phyloP scores from a whole-genome alignment of 37 sponge, comb jelly and placozoan species.

The Cliona cf. orientalis region DNA sequence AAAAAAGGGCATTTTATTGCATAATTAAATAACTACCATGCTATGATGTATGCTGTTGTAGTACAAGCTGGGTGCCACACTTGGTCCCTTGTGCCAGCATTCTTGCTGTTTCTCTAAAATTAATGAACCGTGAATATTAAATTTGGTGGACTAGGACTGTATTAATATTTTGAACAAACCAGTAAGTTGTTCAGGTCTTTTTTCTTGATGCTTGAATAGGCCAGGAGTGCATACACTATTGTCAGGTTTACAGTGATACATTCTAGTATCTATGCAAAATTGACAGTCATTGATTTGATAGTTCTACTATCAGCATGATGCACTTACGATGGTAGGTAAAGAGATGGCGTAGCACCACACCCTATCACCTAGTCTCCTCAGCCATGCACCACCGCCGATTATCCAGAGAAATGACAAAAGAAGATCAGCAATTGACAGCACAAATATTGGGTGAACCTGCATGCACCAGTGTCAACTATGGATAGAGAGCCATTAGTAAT shows the following conservation, averaged over 20 bases:
- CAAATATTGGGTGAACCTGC: constrained; percentile 58
- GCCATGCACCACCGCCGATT: constrained; percentile 36
- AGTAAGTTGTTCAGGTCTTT: constrained; percentile 18
- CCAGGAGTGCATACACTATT: constrained; percentile 39
- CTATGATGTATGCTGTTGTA: background rate
- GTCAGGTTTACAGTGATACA: constrained; percentile 45
- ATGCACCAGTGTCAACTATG: too few species aligned
- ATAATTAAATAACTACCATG: too few species aligned
- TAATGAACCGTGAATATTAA: background rate
- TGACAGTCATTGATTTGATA: background rate
- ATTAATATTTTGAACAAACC: background rate
- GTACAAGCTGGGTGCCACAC: background rate
- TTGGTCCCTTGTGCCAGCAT: background rate
- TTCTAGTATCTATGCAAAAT: constrained; percentile 29
- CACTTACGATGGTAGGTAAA: constrained; percentile 35
- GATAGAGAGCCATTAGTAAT: too few species aligned
- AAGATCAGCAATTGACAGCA: constrained; percentile 50
- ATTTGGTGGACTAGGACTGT: background rate
- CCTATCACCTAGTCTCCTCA: background rate
- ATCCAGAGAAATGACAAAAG: constrained; percentile 35
- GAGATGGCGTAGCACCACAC: constrained; percentile 22
- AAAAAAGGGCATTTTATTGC: background rate
- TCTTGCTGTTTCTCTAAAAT: background rate
- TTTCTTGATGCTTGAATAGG: constrained; percentile 29
- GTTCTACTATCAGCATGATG: background rate